Conservation (phyloP, 23 tunicate species). For the Corella eumyota region DNA sequence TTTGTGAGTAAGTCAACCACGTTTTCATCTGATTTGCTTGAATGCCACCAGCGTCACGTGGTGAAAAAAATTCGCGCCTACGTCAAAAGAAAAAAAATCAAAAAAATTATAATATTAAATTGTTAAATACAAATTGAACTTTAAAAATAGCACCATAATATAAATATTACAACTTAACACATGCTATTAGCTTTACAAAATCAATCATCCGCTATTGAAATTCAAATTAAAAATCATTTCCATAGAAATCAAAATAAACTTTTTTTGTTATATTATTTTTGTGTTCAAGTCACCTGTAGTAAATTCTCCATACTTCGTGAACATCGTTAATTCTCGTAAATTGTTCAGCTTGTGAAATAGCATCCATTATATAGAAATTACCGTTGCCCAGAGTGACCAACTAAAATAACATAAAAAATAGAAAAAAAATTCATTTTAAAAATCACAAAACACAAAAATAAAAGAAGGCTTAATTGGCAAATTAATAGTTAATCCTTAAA, state of each 20-base stretch:
- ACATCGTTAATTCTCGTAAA: constrained; percentile 29
- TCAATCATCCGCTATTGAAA: too few species aligned
- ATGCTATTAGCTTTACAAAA: too few species aligned
- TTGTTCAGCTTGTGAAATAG: constrained; percentile 73
- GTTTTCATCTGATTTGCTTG: constrained; percentile 30
- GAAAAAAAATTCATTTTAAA: too few species aligned
- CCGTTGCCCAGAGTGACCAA: constrained; percentile 61
- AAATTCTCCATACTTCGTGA: constrained; percentile 45
- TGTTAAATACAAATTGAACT: background rate
- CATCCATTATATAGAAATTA: constrained; percentile 72
- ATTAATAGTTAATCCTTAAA: background rate
- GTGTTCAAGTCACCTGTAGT: constrained; percentile 84
- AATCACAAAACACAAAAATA: too few species aligned
- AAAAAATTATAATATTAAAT: background rate
- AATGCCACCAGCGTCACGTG: constrained; percentile 31
- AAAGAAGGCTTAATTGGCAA: background rate
- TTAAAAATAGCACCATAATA: too few species aligned
- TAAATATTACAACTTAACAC: too few species aligned
- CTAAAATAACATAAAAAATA: constrained; percentile 14
- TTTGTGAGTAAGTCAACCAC: constrained; percentile 66
- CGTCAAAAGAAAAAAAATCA: too few species aligned
- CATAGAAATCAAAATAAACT: too few species aligned
- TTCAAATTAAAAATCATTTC: too few species aligned
- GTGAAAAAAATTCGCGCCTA: constrained; percentile 79
- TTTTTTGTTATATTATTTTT: too few species aligned